Percentiles rank a stretch among this genome's conserved stretches.
Evolutionary conservation across 2,888 invertebrate species (phyloP).

Genomic region (Lepidochrysops patricia): DNA sequence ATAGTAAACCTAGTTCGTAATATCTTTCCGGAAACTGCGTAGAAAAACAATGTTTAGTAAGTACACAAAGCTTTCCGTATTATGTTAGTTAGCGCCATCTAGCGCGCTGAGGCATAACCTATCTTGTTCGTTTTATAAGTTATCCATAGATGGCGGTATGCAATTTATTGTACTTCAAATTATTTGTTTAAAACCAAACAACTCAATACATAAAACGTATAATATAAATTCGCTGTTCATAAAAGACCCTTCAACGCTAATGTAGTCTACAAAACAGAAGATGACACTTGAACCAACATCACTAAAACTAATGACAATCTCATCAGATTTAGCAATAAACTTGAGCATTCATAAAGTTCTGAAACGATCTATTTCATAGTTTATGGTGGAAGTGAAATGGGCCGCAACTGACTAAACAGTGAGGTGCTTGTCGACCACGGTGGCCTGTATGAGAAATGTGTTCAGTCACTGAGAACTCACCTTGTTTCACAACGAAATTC

Average conservation of each 20-base stretch:
- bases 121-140: background rate
- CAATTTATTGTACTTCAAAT: background rate
- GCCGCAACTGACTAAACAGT: slow-evolving; percentile 15
- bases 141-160: background rate
- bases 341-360: background rate
- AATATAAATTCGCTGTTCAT: too few relatives aligned
- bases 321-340: background rate
- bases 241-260: too few relatives aligned
- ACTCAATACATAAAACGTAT: too few relatives aligned
- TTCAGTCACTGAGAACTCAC: background rate
- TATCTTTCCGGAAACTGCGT: too few relatives aligned
- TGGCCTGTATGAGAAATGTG: slow-evolving; percentile 10
- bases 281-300: background rate
- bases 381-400: slow-evolving; percentile 5
- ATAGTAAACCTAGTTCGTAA: too few relatives aligned
- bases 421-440: slow-evolving; percentile 12
- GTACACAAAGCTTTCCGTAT: too few relatives aligned
- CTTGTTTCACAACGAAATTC: background rate
- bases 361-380: slow-evolving; percentile 4
- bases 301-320: background rate
- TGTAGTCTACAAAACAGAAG: background rate
- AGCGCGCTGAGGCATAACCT: background rate
- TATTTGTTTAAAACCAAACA: too few relatives aligned
- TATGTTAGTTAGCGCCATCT: slow-evolving; percentile 2
- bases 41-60: too few relatives aligned